Evolutionary conservation across 2,113 vertebrate genomes (phyloP), one percentile per base, ranked within the genome.

Genomic region (Vulpes ferrilata): DNA sequence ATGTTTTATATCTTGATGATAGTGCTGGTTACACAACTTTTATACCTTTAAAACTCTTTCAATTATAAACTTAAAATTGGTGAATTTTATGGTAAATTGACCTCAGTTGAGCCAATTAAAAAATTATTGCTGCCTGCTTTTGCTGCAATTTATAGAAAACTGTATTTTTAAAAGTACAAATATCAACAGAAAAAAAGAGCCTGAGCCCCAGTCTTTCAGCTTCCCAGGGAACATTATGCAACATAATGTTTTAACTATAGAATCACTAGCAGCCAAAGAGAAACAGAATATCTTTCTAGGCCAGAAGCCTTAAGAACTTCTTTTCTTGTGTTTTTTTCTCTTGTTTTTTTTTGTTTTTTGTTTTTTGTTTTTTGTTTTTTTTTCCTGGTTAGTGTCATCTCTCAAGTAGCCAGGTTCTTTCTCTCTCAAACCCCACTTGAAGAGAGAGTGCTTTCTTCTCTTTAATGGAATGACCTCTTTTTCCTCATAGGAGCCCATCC

Each of bases 11-110:
- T 60, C 43, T 73, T 69, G 43, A 62, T 89, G 69, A 3, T 25
- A 30, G 3, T 86, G 35, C 16, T 92, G 32, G 27, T 73, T 59
- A 30, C 1, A 76, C 13, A 48, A 87, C 35, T 78, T 43, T 96
- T 38, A 67, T 93, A 17, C 16, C 59, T 91, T 92, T 11, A 96
- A 84, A 95, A 88, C 27, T 73, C 76, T 55, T 17, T 17, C 79
- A 48, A 30, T n/a, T 53, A 3, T 74, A 73, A 92, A 76, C 25
- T 55, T 92, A 92, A 84, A 60, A 65, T 62, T 90, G 64, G 38
- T 94, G 38, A 71, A 69, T 65, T 89, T 76, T 67, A 76, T n/a
- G 32, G 3, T 89, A 85, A 92, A 69, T 60, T 85, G 85, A 35
- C 22, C 16, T 92, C 65, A 35, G 55, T 76, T 81, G 81, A 32